Conservation (phyloP, 2,797 vertebrate species). For the Gila robusta region DNA sequence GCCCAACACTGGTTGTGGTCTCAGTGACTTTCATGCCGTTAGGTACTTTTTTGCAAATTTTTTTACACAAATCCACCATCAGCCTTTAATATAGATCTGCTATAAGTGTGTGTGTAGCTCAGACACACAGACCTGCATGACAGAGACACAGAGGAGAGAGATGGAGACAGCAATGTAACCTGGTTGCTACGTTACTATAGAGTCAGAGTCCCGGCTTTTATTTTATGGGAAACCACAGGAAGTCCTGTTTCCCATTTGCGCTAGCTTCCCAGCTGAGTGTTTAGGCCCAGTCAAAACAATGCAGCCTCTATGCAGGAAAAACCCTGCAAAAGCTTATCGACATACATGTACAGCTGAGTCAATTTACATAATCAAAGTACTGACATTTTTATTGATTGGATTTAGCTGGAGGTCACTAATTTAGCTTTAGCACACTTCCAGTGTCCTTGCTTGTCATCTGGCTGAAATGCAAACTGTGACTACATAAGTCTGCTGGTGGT, state of each 20-base stretch:
- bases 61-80: too few relatives aligned
- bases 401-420: neutral
- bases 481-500: slow-evolving; percentile 7
- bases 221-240: neutral
- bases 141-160: neutral
- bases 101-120: too few relatives aligned
- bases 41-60: too few relatives aligned
- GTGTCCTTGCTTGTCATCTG: neutral
- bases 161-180: neutral
- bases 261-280: slow-evolving; percentile 3
- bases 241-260: neutral
- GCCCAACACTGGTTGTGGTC: too few relatives aligned
- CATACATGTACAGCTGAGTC: neutral
- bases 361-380: too few relatives aligned
- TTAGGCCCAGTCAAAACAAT: neutral
- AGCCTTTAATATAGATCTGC: too few relatives aligned
- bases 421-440: neutral
- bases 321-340: neutral
- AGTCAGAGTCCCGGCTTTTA: neutral
- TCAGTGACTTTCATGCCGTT: too few relatives aligned
- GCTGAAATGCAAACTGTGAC: neutral
- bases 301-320: neutral
- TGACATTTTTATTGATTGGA: slow-evolving; percentile 1
- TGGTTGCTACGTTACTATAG: neutral
- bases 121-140: too few relatives aligned